Evolutionary conservation across 2,888 invertebrate species (phyloP).

Genomic region (Drosophila lutescens): DNA sequence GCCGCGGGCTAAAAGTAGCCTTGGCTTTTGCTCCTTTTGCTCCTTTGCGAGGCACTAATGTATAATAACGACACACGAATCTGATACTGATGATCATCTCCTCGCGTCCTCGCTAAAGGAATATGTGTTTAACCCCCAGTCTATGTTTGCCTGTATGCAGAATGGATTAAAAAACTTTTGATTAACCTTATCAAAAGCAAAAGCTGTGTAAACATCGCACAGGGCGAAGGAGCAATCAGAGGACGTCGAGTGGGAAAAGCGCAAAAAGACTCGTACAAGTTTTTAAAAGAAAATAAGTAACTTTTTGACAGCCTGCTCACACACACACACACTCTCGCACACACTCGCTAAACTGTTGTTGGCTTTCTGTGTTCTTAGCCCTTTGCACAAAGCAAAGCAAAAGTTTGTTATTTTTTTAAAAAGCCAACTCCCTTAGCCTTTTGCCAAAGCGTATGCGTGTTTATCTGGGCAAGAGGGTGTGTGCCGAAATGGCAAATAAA

Average conservation of each 20-base stretch:
- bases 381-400: conserved; percentile 70
- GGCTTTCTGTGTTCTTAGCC: conserved; percentile 39
- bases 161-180: conserved; percentile 82
- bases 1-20: conserved; percentile 60
- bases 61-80: conserved; percentile 75
- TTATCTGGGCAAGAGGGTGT: conserved; percentile 33
- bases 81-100: conserved; percentile 64
- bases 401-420: conserved; percentile 69
- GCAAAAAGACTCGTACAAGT: conserved; percentile 71
- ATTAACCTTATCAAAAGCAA: conserved; percentile 82
- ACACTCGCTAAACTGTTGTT: conserved; percentile 58
- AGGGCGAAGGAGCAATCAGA: conserved; percentile 68
- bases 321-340: conserved; percentile 32
- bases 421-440: conserved; percentile 72
- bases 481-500: conserved; percentile 63
- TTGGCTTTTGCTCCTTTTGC: conserved; percentile 5
- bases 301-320: conserved; percentile 76
- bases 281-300: conserved; percentile 79
- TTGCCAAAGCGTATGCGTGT: conserved; percentile 39
- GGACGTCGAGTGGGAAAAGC: conserved; percentile 39
- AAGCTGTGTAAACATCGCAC: conserved; percentile 75
- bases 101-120: background rate
- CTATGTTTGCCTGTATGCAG: conserved; percentile 73
- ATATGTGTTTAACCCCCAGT: conserved; percentile 22
- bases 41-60: conserved; percentile 47